Percentiles rank a stretch among this genome's conserved stretches.
These are phyloP conservation scores for Corythornis madagascariensis DNA, from an alignment of 2,113 vertebrate genomes.

Conservation along the genomic window DNA sequence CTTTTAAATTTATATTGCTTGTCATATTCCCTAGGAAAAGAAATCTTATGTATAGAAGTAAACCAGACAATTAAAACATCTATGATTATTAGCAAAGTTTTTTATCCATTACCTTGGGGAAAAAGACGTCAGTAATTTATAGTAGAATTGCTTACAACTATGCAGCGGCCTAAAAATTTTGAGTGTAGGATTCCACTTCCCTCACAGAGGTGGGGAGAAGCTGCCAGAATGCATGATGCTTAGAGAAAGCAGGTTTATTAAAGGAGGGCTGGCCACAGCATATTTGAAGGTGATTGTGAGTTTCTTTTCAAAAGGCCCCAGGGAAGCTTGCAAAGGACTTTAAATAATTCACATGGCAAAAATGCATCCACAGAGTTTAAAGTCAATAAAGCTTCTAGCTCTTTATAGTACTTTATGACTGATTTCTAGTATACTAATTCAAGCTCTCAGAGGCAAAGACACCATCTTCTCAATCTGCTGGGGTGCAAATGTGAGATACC, in stretches of 20 bases:
- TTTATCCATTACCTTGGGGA: neutral
- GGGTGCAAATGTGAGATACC: constrained; percentile 57
- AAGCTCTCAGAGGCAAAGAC: constrained; percentile 10
- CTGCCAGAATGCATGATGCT: neutral
- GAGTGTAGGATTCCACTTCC: neutral
- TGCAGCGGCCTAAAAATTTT: neutral
- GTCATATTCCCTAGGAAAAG: neutral
- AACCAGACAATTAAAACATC: neutral
- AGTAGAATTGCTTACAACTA: neutral
- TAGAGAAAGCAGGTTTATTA: neutral
- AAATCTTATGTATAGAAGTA: neutral
- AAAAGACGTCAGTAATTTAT: neutral
- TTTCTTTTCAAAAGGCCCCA: constrained; percentile 34
- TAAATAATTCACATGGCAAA: constrained; percentile 52
- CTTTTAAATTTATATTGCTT: neutral
- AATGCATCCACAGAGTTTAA: constrained; percentile 16
- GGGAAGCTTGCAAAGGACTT: neutral
- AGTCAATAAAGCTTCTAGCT: constrained; percentile 54
- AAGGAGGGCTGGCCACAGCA: neutral
- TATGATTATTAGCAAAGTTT: neutral
- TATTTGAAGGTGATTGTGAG: neutral
- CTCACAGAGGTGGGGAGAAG: neutral
- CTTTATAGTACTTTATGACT: constrained; percentile 12
- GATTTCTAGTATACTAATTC: constrained; percentile 38
- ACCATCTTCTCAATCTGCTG: neutral